Base-by-base conservation (phyloP, 2,113 vertebrate species). In the Indicator maculatus region DNA sequence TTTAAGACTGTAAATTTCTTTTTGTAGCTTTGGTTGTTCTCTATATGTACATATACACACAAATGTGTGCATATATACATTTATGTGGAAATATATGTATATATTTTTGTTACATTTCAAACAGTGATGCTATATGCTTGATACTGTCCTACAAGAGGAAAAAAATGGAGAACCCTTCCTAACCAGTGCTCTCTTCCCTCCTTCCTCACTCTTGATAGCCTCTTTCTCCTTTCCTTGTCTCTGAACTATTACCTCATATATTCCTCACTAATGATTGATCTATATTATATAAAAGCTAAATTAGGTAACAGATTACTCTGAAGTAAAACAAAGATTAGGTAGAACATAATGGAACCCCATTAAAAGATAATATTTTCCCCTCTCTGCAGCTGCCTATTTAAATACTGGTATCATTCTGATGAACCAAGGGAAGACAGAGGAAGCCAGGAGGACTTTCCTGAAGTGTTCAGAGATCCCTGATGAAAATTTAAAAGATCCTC, bases 381-480 rank as follows among this genome's bases (percentile, higher is more conserved):
- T 50, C 10, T 61, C 60, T 16, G 39, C 97, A 99, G 99, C 99
- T 93, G 99, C 99, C 11, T 99, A 99, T 98, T 98, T 99, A 98
- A 99, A 99, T 98, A 99, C 99, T 2, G 99, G 99, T 71, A 99
- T 99, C 94, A 99, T 99, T 95, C 97, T 99, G 65, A 99, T 99
- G 99, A 99, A 99, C 94, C 99, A 99, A 97, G 99, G 98, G 39
- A 99, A 98, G 81, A 97, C 98, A 14, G 99, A 99, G 30, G 99
- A 99, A 96, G 98, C 99, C 88, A 99, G 98, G 88, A 98, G 97
- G 33, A 99, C 99, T 6, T 99, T 99, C 75, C 93, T 99, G 21
- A 99, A 99, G 94, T 99, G 99, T 84, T 99, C 99, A 5, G 99
- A 99, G 86, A 99, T 99, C 92, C 98, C 99, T 8, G 99, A 99